Evolutionary conservation across 2,797 vertebrate genomes (phyloP).

Genomic region (Sylvia borin): DNA sequence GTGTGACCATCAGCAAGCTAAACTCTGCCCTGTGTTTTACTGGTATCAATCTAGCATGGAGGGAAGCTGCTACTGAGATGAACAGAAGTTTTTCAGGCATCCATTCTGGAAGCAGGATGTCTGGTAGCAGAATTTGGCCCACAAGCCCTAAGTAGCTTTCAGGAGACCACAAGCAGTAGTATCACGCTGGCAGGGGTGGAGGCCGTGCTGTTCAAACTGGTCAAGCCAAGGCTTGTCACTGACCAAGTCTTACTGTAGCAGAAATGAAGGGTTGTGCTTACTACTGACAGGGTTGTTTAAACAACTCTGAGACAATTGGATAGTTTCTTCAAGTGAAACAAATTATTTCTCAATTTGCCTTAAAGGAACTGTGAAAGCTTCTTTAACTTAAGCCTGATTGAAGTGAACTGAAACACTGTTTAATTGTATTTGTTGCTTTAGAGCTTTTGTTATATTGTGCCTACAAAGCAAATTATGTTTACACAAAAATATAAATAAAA

Average conservation of each 20-base stretch:
- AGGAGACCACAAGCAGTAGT: slow-evolving; percentile 21
- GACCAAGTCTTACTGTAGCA: background rate
- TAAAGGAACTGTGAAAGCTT: slow-evolving; percentile 78
- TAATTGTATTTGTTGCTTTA: slow-evolving; percentile 85
- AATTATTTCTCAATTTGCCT: slow-evolving; percentile 79
- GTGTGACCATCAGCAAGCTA: background rate
- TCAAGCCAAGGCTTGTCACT: background rate
- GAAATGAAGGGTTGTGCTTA: slow-evolving; percentile 46
- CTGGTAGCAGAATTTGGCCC: slow-evolving; percentile 44
- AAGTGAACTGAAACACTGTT: slow-evolving; percentile 80
- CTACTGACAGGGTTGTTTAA: slow-evolving; percentile 54
- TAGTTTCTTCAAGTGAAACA: slow-evolving; percentile 65
- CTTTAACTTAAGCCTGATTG: slow-evolving; percentile 76
- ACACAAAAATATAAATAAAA: slow-evolving; percentile 93
- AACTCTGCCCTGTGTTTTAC: background rate
- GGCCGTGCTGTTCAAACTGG: background rate
- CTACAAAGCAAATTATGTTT: slow-evolving; percentile 88
- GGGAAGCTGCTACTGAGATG: background rate
- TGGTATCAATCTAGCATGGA: background rate
- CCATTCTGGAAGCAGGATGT: background rate
- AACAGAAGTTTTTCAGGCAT: background rate
- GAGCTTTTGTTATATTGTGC: slow-evolving; percentile 90
- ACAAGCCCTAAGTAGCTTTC: background rate
- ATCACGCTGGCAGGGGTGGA: background rate
- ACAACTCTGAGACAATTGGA: slow-evolving; percentile 36